Conservation (phyloP, 2,113 vertebrate genomes). For the Mormyrus lacerda region DNA sequence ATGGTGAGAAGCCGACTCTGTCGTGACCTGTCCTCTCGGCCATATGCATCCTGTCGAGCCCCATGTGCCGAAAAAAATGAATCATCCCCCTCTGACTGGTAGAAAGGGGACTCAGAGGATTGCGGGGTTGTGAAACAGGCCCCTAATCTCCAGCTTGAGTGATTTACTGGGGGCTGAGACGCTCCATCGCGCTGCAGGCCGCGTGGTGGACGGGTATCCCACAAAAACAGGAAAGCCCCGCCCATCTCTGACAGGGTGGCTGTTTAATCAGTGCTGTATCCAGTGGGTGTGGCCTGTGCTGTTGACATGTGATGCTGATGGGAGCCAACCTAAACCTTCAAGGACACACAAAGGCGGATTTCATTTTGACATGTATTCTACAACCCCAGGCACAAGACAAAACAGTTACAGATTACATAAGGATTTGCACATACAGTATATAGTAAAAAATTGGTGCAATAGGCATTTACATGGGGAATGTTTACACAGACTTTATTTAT, state of each 20-base stretch:
- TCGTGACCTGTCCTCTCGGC: neutral
- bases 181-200: constrained; percentile 19
- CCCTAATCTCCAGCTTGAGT: constrained; percentile 13
- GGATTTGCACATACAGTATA: neutral
- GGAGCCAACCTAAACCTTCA: constrained; percentile 27
- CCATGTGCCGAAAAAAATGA: constrained; percentile 27
- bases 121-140: constrained; percentile 23
- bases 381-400: neutral
- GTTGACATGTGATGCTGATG: constrained; percentile 25
- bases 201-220: constrained; percentile 19
- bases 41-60: neutral
- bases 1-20: neutral
- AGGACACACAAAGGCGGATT: constrained; percentile 7
- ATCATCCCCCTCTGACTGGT: constrained; percentile 34
- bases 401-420: neutral
- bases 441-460: neutral
- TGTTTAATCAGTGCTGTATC: constrained; percentile 37
- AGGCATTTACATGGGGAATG: neutral
- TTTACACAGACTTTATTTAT: neutral
- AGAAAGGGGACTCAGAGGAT: constrained; percentile 33
- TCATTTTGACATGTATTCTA: neutral
- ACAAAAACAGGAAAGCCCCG: neutral
- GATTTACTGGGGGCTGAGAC: constrained; percentile 26
- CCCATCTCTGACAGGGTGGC: constrained; percentile 20
- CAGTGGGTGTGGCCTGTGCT: constrained; percentile 35